Base-by-base conservation (phyloP, 2,888 invertebrate genomes). In the Punctoribates punctum region DNA sequence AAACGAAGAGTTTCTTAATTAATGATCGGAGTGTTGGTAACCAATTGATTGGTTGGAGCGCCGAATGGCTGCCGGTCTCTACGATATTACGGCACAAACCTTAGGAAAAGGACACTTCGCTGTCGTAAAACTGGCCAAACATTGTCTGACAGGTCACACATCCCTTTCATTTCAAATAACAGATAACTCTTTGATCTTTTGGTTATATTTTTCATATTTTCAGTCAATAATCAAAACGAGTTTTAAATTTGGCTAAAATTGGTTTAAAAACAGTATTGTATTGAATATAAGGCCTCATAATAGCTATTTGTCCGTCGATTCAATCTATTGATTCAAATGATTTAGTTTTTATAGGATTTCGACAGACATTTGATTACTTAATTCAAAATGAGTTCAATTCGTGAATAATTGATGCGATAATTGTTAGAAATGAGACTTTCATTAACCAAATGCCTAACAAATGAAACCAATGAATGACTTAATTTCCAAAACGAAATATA, bases 61-160 rank as follows among this genome's bases (percentile, higher is more conserved):
- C 23, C 25, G 25, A 57, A 77, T 77, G 77, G 77, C 78, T 67
- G 95, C 94, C 81, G 98, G 98, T 76, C 88, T 98, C 73, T 99
- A 99, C 85, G 98, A 99, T 86, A 88, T 99, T 83, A 81, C 80
- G n/a, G 93, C 96, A 85, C 94, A 96, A 84, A 99, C 98, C 5
- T 89, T 99, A 77, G 99, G 99, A 72, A 91, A 95, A 78, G 99
- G 98, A 77, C 98, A 99, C 86, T 99, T 97, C 87, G 98, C 98
- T 79, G 96, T 97, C 79, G 98, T 98, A 67, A 99, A 98, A 87
- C 87, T 96, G 80, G 99, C 99, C 34, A 88, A 94, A 80, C 99
- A 99, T 88, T 98, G 98, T 77, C 98, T 99, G 85, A 99, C 99
- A 74, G 97, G 97, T 51, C 96, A 96, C 4, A 5, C 57, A n/a